Conservation (phyloP, 2,797 vertebrate genomes). For the Clamator glandarius region DNA sequence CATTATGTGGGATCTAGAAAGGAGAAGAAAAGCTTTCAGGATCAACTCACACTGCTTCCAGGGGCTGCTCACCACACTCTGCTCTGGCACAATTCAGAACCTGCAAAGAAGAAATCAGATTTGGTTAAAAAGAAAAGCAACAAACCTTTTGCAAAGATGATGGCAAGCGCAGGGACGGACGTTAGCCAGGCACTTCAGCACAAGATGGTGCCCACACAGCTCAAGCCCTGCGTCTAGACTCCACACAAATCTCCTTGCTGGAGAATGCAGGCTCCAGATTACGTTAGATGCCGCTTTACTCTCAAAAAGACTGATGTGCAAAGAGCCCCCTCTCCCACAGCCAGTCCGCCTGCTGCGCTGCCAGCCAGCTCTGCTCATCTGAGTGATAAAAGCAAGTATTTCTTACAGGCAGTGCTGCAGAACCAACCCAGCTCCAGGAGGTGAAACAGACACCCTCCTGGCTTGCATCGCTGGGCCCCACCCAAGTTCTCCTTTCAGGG, state of each 20-base stretch:
- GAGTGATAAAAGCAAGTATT: conserved; percentile 16
- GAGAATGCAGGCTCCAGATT: neutral
- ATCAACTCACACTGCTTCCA: conserved; percentile 59
- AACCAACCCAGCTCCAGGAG: neutral
- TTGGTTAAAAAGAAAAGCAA: neutral
- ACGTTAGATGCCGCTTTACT: neutral
- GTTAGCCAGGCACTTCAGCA: neutral
- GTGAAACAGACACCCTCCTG: neutral
- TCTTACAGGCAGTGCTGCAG: neutral
- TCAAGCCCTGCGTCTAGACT: neutral
- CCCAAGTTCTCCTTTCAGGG: conserved; percentile 12
- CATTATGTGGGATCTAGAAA: neutral
- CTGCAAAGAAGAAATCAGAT: conserved; percentile 35
- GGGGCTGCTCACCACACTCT: neutral
- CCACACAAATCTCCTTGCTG: neutral
- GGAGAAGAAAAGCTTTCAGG: conserved; percentile 36
- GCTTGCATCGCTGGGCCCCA: neutral
- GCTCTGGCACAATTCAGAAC: neutral
- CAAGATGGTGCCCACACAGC: neutral
- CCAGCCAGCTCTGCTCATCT: neutral
- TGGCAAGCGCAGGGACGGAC: neutral
- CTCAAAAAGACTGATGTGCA: neutral
- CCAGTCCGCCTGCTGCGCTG: neutral
- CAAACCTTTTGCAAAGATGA: neutral
- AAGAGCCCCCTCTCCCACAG: neutral